phyloP scores from a whole-genome alignment of 2,797 vertebrate genomes.

The Poeciliopsis infans region DNA sequence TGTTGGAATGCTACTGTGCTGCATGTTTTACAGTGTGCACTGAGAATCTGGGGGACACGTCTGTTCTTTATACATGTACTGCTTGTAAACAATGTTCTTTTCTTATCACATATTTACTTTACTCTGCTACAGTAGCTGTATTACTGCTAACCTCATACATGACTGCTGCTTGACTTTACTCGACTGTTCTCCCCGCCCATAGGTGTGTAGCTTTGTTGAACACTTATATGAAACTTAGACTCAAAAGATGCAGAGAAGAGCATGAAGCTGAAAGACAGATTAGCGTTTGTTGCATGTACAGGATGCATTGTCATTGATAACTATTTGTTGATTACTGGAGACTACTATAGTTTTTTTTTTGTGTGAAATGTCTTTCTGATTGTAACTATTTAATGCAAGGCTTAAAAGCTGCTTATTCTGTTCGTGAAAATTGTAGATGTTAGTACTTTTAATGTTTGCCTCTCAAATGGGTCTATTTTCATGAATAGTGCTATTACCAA shows the following conservation, averaged over 20 bases:
- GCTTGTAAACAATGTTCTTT: constrained; percentile 79
- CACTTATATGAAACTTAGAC: constrained; percentile 33
- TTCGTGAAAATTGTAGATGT: constrained; percentile 43
- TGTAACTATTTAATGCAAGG: constrained; percentile 22
- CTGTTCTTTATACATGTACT: constrained; percentile 87
- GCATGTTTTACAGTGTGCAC: constrained; percentile 94
- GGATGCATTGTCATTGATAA: constrained; percentile 22
- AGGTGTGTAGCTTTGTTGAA: constrained; percentile 44
- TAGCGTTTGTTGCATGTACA: constrained; percentile 24
- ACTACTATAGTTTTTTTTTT: constrained; percentile 9
- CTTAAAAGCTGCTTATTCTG: constrained; percentile 38
- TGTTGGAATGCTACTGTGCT: constrained; percentile 89
- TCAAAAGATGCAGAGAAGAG: constrained; percentile 31
- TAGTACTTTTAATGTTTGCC: constrained; percentile 43
- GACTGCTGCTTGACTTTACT: constrained; percentile 90
- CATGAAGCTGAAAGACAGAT: constrained; percentile 24
- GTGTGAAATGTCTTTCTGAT: constrained; percentile 17
- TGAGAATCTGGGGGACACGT: constrained; percentile 89
- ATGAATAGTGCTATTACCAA: constrained; percentile 95
- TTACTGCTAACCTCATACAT: constrained; percentile 91
- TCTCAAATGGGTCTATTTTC: constrained; percentile 78
- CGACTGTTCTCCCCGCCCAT: constrained; percentile 57
- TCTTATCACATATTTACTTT: constrained; percentile 78
- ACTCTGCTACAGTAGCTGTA: constrained; percentile 84
- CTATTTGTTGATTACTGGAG: constrained; percentile 26